Percentiles rank a stretch among this genome's conserved stretches.
Evolutionary conservation across 1,140 invertebrate genomes (phyloP).

Genomic region (Lordiphosa clarofinis): DNA sequence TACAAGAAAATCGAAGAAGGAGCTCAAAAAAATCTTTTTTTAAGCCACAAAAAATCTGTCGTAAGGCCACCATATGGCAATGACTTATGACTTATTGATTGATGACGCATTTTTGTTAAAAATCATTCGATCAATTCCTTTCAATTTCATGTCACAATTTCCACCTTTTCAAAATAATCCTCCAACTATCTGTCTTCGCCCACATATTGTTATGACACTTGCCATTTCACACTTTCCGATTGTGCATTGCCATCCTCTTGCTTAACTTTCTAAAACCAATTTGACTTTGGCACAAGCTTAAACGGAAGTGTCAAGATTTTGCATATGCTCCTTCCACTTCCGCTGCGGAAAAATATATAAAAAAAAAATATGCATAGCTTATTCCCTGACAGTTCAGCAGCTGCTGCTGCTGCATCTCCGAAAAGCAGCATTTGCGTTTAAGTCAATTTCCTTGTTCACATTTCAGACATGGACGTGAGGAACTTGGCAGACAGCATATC

Average conservation of each 20-base stretch:
- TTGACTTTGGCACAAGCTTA: constrained; percentile 4
- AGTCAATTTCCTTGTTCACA: constrained; percentile 3
- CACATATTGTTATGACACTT: constrained; percentile 8
- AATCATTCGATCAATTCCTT: too few relatives aligned
- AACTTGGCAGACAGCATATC: constrained; percentile 4
- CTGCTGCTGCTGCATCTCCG: background rate
- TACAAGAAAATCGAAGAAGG: too few relatives aligned
- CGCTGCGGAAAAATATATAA: background rate
- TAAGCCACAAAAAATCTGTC: too few relatives aligned
- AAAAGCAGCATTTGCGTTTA: constrained; percentile 9
- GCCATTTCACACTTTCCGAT: constrained; percentile 9
- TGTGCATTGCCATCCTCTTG: constrained; percentile 1
- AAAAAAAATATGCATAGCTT: constrained; percentile 1
- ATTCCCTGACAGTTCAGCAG: background rate
- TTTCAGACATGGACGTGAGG: constrained; percentile 1
- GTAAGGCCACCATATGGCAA: too few relatives aligned
- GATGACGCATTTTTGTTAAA: too few relatives aligned
- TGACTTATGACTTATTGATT: too few relatives aligned
- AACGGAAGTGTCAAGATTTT: constrained; percentile 3
- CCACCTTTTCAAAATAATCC: background rate
- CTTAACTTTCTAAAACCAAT: constrained; percentile 6
- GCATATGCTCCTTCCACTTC: background rate
- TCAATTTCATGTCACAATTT: too few relatives aligned
- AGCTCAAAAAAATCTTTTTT: too few relatives aligned
- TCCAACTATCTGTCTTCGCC: background rate